A percentile compares a stretch with the other conserved stretches of the same genome.
phyloP scores from a whole-genome alignment of 64 coral and sea anemone genomes.

The Cladopsammia gracilis region DNA sequence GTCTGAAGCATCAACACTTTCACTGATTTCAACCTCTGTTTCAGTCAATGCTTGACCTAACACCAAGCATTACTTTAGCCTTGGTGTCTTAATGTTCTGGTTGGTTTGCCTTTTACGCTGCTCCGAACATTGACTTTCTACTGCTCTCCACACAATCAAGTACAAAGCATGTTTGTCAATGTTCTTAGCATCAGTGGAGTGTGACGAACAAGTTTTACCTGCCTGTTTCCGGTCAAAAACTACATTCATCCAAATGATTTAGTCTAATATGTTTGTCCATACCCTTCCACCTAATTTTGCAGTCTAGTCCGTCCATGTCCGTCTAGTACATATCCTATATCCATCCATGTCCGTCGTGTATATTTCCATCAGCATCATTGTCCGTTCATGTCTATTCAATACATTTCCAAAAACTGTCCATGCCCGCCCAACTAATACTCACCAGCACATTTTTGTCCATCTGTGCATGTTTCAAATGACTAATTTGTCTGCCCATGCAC shows the following conservation, averaged over 20 bases:
- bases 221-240: background rate
- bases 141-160: slow-evolving; percentile 42
- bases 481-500: slow-evolving; percentile 16
- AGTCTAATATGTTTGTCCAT: slow-evolving; percentile 2
- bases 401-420: no score
- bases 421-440: background rate
- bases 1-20: slow-evolving; percentile 53
- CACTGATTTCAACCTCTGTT: slow-evolving; percentile 42
- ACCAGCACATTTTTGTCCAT: background rate
- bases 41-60: slow-evolving; percentile 16
- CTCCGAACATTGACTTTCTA: slow-evolving; percentile 45
- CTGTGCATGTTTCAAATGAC: slow-evolving; percentile 3
- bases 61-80: slow-evolving; percentile 21
- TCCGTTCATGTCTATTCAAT: no score
- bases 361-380: background rate
- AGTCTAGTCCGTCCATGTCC: slow-evolving; percentile 6
- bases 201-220: slow-evolving; percentile 17
- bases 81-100: slow-evolving; percentile 7
- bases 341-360: slow-evolving; percentile 6
- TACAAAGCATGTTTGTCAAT: slow-evolving; percentile 44
- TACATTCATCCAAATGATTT: background rate
- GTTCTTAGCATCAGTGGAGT: slow-evolving; percentile 24
- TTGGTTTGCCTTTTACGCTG: slow-evolving; percentile 13
- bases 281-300: slow-evolving; percentile 2
- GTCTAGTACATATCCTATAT: background rate